Evolutionary conservation across 2,888 invertebrate species (phyloP).

Genomic region (Parelbella ahira): DNA sequence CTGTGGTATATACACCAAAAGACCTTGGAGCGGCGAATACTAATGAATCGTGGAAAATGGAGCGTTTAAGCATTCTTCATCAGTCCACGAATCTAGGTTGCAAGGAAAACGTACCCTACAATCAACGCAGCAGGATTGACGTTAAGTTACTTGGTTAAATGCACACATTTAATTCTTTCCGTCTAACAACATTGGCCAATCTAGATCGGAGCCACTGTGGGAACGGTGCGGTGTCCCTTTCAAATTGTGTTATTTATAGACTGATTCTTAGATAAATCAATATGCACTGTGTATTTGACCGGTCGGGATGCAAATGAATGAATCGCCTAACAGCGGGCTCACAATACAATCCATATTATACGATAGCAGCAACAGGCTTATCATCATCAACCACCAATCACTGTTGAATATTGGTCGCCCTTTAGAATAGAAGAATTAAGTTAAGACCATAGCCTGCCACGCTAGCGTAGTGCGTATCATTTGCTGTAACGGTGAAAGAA

Average conservation of each 20-base stretch:
- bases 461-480: too few relatives aligned
- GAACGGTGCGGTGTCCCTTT: conserved; percentile 71
- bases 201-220: conserved; percentile 59
- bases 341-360: too few relatives aligned
- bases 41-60: conserved; percentile 7
- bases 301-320: conserved; percentile 18
- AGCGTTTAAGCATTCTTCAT: conserved; percentile 2
- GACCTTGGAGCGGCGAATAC: neutral
- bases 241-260: conserved; percentile 56
- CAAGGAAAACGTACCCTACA: conserved; percentile 9
- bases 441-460: too few relatives aligned
- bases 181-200: conserved; percentile 28
- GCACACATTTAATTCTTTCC: conserved; percentile 17
- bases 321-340: too few relatives aligned
- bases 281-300: conserved; percentile 28
- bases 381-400: too few relatives aligned
- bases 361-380: too few relatives aligned
- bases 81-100: too few relatives aligned
- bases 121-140: conserved; percentile 8
- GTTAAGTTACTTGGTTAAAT: conserved; percentile 16
- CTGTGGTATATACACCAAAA: too few relatives aligned
- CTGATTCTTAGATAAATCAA: conserved; percentile 30
- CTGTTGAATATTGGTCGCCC: too few relatives aligned
- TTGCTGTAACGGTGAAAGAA: too few relatives aligned
- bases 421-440: too few relatives aligned